A percentile compares a stretch with the other conserved stretches of the same genome.
Evolutionary conservation across 2,888 invertebrate genomes (phyloP).

Genomic region (Eilema caniola): DNA sequence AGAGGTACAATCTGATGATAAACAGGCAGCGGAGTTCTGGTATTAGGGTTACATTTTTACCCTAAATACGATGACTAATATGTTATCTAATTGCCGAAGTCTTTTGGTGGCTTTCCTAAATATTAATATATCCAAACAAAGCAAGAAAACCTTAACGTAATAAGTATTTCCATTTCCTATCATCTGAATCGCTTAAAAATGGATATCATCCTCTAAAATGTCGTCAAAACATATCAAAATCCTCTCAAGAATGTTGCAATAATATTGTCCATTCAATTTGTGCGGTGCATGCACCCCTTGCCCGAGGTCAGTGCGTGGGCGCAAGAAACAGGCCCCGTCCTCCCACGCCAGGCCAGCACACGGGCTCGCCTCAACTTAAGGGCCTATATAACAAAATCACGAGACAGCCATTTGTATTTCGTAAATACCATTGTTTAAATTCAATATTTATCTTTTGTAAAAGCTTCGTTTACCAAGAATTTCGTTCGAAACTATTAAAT

Average conservation of each 20-base stretch:
- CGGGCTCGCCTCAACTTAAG: slow-evolving; percentile 70
- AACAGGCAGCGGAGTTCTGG: too few relatives aligned
- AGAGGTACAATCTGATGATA: too few relatives aligned
- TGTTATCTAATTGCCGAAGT: too few relatives aligned
- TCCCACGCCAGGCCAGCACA: slow-evolving; percentile 71
- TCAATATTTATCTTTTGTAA: slow-evolving; percentile 19
- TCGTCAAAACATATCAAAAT: not conserved
- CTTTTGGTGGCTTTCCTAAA: too few relatives aligned
- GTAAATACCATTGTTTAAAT: slow-evolving; percentile 48
- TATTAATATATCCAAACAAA: too few relatives aligned
- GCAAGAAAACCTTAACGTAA: not conserved
- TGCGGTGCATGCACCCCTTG: slow-evolving; percentile 62
- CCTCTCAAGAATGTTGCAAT: slow-evolving; percentile 32
- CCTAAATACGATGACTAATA: too few relatives aligned
- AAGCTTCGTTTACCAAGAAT: not conserved
- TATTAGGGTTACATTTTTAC: too few relatives aligned
- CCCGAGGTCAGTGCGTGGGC: slow-evolving; percentile 78
- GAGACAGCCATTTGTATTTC: slow-evolving; percentile 50
- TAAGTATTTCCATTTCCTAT: not conserved
- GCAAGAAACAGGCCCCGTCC: slow-evolving; percentile 74
- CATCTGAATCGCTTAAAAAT: not conserved
- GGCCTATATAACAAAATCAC: slow-evolving; percentile 54
- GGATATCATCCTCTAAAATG: not conserved
- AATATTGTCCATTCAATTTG: slow-evolving; percentile 54
- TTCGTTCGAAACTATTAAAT: not conserved